Conservation (phyloP, 2,797 vertebrate genomes). For the Takifugu ocellatus region DNA sequence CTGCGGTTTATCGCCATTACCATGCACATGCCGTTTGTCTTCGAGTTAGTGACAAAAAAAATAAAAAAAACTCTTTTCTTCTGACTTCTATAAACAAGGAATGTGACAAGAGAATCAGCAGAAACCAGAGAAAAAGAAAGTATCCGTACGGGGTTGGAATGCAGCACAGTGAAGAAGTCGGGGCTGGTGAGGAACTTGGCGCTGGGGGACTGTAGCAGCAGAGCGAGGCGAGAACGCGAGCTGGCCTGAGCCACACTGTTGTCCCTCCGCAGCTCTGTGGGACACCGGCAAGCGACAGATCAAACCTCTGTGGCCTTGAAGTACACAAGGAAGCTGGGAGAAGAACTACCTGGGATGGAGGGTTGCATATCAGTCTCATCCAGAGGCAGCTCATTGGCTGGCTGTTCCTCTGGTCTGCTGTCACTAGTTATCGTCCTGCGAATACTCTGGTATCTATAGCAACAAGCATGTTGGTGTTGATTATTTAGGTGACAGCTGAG, state of each 20-base stretch:
- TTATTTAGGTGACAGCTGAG: neutral
- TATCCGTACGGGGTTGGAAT: conserved; percentile 90
- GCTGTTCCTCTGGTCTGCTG: conserved; percentile 81
- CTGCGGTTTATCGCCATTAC: neutral
- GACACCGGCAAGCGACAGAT: conserved; percentile 2
- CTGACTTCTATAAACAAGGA: too few relatives aligned
- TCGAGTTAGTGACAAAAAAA: too few relatives aligned
- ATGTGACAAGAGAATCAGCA: neutral
- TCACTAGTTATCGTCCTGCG: conserved; percentile 92
- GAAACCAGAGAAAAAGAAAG: neutral
- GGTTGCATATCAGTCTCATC: conserved; percentile 85
- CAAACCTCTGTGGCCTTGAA: neutral
- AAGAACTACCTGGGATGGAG: conserved; percentile 80
- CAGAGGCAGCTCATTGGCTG: conserved; percentile 66
- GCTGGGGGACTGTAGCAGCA: conserved; percentile 90
- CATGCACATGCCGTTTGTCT: too few relatives aligned
- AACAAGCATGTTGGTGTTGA: neutral
- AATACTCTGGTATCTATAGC: conserved; percentile 92
- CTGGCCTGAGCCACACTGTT: conserved; percentile 78
- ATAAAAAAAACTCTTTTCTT: too few relatives aligned
- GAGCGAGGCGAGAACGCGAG: conserved; percentile 85
- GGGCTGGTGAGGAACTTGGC: conserved; percentile 96
- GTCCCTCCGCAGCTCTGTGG: conserved; percentile 86
- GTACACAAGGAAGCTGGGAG: neutral
- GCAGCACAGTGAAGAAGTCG: conserved; percentile 96